phyloP scores from a whole-genome alignment of 2,888 invertebrate genomes.

The Idaea straminata region DNA sequence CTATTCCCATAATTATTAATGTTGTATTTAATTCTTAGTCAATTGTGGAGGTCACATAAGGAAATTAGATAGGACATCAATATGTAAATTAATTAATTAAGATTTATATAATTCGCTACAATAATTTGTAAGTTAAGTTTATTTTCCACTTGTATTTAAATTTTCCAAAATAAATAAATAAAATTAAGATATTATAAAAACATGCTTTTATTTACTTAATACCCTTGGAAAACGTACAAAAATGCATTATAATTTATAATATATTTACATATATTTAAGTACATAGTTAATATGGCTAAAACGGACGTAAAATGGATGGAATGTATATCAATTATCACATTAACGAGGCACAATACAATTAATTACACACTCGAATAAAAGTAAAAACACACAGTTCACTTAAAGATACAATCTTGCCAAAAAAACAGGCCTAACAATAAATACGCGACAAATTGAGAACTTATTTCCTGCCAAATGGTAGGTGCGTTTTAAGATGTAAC shows the following conservation, averaged over 20 bases:
- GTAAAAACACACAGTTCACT: background rate
- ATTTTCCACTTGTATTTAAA: constrained; percentile 72
- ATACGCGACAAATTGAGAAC: too few relatives aligned
- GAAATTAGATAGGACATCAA: constrained; percentile 26
- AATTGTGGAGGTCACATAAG: constrained; percentile 42
- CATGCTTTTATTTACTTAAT: background rate
- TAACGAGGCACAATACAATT: constrained; percentile 24
- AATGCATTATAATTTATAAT: constrained; percentile 3
- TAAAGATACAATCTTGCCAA: too few relatives aligned
- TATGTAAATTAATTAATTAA: constrained; percentile 60
- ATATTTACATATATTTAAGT: constrained; percentile 6
- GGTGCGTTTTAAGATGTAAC: too few relatives aligned
- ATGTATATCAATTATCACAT: constrained; percentile 47
- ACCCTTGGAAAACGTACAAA: background rate
- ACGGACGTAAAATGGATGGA: constrained; percentile 56
- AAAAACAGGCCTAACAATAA: too few relatives aligned
- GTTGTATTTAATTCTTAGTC: constrained; percentile 48
- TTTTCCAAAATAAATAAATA: constrained; percentile 61
- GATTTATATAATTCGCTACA: constrained; percentile 34
- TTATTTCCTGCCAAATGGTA: too few relatives aligned
- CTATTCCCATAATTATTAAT: constrained; percentile 33
- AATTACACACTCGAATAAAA: background rate
- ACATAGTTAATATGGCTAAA: constrained; percentile 55
- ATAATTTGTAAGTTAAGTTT: constrained; percentile 47
- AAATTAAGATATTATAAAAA: background rate